Base-by-base conservation (phyloP, 2,113 vertebrate species). In the Ciconia boyciana region DNA sequence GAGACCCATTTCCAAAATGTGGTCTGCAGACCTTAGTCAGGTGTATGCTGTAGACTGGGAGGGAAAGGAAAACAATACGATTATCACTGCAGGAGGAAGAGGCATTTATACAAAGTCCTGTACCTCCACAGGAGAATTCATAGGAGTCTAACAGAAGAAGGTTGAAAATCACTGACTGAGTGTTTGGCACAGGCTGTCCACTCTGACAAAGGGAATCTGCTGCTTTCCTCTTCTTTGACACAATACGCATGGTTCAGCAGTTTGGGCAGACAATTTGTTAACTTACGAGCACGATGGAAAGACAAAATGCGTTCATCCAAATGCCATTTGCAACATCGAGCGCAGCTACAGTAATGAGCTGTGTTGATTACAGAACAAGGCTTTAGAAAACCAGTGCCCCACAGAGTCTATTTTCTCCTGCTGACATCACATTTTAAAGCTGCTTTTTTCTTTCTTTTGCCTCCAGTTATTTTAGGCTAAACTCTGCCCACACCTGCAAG, bases 331-430 rank as follows among this genome's bases (percentile, higher is more conserved):
- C 84, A 89, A 69, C 41, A 44, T 66, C 2, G 0, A 52, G 52
- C 0, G 0, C 79, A 79, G 87, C 91, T 84, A 87, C 83, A 76
- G 72, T 93, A 95, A 93, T 85, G 89, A 95, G 70, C 75, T 95
- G 20, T 68, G 70, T 39, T 96, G 93, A 96, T 95, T 96, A 94
- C 49, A 87, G 97, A 65, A 65, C 26, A 82, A 76, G 54, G 68
- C 74, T 94, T 91, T 72, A 91, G 77, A 89, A 90, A 89, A 81
- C 61, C 69, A 80, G 43, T 89, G 93, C 11, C 96, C 89, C 80
- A 91, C 77, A 81, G 92, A 94, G 92, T 31, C 58, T 79, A 83
- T 96, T 94, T 95, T 96, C 74, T 92, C 89, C 74, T 76, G 83
- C 89, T 96, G 93, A 89, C 74, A 95, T 75, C 43, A 84, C 43